Percentiles rank a stretch among this genome's conserved stretches.
Evolutionary conservation across 2,888 invertebrate species (phyloP).

Genomic region (Andrena flavipes): DNA sequence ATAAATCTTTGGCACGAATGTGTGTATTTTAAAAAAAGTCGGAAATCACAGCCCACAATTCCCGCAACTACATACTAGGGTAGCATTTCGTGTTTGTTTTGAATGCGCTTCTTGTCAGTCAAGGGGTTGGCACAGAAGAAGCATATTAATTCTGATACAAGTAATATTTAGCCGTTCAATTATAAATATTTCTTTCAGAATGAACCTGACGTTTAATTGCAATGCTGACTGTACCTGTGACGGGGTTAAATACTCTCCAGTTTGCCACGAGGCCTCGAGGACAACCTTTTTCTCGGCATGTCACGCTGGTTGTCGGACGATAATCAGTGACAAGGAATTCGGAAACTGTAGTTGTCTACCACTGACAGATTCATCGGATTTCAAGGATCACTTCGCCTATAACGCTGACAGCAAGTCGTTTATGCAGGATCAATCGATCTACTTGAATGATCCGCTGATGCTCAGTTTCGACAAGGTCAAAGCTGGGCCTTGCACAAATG

Average conservation of each 20-base stretch:
- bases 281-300: slow-evolving; percentile 90
- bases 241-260: slow-evolving; percentile 87
- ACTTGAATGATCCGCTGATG: slow-evolving; percentile 18
- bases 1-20: too few relatives aligned
- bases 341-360: slow-evolving; percentile 79
- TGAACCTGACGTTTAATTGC: slow-evolving; percentile 86
- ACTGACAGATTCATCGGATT: slow-evolving; percentile 5
- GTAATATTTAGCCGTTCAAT: background rate
- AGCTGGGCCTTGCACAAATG: slow-evolving; percentile 81
- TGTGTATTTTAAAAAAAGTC: too few relatives aligned
- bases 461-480: slow-evolving; percentile 70
- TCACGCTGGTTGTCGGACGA: slow-evolving; percentile 88
- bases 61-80: background rate
- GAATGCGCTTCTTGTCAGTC: background rate
- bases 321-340: slow-evolving; percentile 79
- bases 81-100: too few relatives aligned
- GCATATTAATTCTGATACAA: background rate
- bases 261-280: slow-evolving; percentile 87
- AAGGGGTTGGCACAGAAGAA: background rate
- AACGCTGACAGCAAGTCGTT: background rate
- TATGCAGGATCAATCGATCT: slow-evolving; percentile 23
- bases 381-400: slow-evolving; percentile 18
- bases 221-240: slow-evolving; percentile 88
- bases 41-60: background rate
- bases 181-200: slow-evolving; percentile 78